Evolutionary conservation across 2,113 vertebrate genomes (phyloP).

Genomic region (Struthidea cinerea): DNA sequence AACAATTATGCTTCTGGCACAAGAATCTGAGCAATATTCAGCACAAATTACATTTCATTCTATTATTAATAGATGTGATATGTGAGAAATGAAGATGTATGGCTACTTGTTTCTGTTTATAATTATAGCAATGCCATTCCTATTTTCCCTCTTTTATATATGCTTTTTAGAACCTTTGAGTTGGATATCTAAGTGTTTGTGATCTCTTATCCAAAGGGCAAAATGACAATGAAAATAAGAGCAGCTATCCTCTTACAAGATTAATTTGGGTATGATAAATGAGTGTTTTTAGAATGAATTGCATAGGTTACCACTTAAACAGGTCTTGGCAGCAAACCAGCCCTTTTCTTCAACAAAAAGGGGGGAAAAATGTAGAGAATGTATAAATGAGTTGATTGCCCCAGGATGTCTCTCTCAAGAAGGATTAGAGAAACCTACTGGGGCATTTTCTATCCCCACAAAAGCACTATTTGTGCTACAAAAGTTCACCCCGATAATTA

Average conservation of each 20-base stretch:
- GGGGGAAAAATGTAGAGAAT: constrained; percentile 45
- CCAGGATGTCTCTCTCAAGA: constrained; percentile 67
- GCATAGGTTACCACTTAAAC: constrained; percentile 57
- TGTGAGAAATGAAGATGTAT: constrained; percentile 65
- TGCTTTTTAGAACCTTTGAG: not conserved
- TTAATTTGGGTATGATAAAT: constrained; percentile 70
- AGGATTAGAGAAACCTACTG: constrained; percentile 60
- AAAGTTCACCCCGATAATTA: constrained; percentile 18
- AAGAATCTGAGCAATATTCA: constrained; percentile 24
- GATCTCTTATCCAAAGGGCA: constrained; percentile 49
- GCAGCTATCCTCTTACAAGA: constrained; percentile 45
- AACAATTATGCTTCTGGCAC: constrained; percentile 31
- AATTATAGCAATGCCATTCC: constrained; percentile 54
- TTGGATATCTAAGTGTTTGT: constrained; percentile 16
- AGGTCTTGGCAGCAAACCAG: constrained; percentile 64
- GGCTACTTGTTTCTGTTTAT: constrained; percentile 54
- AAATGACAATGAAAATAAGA: constrained; percentile 51
- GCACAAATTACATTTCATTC: constrained; percentile 56
- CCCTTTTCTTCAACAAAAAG: not conserved
- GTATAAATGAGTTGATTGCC: constrained; percentile 62
- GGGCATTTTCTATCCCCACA: constrained; percentile 47
- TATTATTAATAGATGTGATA: constrained; percentile 58
- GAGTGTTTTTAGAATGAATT: constrained; percentile 64
- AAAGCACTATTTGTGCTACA: constrained; percentile 50
- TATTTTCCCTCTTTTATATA: constrained; percentile 22